Evolutionary conservation across 2,797 vertebrate species (phyloP).

Genomic region (Chiloscyllium punctatum): DNA sequence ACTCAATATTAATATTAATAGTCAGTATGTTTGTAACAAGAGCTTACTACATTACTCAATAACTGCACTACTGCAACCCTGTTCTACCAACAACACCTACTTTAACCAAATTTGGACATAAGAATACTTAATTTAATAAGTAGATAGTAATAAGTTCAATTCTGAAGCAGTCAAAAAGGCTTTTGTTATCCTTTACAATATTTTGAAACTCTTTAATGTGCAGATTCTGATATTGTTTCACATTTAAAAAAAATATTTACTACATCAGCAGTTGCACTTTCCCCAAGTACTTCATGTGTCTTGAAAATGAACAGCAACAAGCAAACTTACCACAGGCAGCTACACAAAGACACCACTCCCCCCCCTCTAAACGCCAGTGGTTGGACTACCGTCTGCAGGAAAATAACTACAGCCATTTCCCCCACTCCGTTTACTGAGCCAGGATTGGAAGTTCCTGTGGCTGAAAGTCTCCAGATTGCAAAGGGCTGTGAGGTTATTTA

Average conservation of each 20-base stretch:
- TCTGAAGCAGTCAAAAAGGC: background rate
- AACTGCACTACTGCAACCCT: background rate
- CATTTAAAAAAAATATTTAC: background rate
- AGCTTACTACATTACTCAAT: background rate
- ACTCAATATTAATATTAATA: background rate
- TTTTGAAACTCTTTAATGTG: background rate
- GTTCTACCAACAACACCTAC: background rate
- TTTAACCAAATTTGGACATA: background rate
- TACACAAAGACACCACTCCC: background rate
- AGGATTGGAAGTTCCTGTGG: background rate
- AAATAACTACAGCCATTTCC: background rate
- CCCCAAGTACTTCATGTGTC: background rate
- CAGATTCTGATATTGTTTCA: background rate
- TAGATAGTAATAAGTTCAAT: background rate
- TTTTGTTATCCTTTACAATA: background rate
- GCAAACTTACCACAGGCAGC: no score
- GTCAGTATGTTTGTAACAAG: background rate
- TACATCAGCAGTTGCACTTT: no score
- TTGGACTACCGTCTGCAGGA: no score
- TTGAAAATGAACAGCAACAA: background rate
- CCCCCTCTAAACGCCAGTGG: background rate
- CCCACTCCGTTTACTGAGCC: background rate
- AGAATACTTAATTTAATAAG: background rate
- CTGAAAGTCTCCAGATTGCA: background rate
- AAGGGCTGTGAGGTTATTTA: background rate